Conservation (phyloP, 2,888 invertebrate species). For the Drosophila eohydei region DNA sequence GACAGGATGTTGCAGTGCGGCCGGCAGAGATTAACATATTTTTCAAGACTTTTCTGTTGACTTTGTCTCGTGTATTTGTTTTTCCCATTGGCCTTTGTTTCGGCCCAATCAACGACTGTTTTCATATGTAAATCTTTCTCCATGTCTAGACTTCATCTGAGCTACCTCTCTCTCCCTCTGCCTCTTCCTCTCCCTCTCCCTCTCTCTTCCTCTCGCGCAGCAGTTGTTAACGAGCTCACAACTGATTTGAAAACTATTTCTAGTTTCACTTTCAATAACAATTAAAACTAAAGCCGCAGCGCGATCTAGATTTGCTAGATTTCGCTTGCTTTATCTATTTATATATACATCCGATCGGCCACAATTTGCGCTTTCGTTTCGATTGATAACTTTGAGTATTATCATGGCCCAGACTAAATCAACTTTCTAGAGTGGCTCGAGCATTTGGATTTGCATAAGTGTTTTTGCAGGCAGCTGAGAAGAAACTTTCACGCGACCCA, state of each 20-base stretch:
- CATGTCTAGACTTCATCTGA: constrained; percentile 22
- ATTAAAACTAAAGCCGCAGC: constrained; percentile 28
- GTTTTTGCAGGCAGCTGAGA: constrained; percentile 26
- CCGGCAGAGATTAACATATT: constrained; percentile 57
- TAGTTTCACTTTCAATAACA: constrained; percentile 51
- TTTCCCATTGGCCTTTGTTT: constrained; percentile 27
- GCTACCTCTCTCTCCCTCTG: background rate
- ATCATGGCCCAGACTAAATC: constrained; percentile 8
- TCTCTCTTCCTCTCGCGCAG: background rate
- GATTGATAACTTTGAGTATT: constrained; percentile 24
- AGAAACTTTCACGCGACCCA: constrained; percentile 63
- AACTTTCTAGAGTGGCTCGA: constrained; percentile 47
- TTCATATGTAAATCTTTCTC: constrained; percentile 61
- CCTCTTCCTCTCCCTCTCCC: background rate
- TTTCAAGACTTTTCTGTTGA: constrained; percentile 30
- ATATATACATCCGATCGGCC: constrained; percentile 46
- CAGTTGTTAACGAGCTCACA: constrained; percentile 34
- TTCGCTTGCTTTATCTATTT: constrained; percentile 36
- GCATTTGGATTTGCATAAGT: constrained; percentile 69
- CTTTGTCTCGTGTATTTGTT: constrained; percentile 35
- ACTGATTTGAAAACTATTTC: constrained; percentile 22
- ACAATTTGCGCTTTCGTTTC: constrained; percentile 50
- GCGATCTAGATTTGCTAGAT: constrained; percentile 30
- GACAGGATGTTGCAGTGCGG: constrained; percentile 44
- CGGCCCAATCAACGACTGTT: constrained; percentile 57